These are phyloP conservation scores for Ptilorrhoa leucosticta DNA, from an alignment of 2,113 vertebrate genomes.

Conservation along the genomic window DNA sequence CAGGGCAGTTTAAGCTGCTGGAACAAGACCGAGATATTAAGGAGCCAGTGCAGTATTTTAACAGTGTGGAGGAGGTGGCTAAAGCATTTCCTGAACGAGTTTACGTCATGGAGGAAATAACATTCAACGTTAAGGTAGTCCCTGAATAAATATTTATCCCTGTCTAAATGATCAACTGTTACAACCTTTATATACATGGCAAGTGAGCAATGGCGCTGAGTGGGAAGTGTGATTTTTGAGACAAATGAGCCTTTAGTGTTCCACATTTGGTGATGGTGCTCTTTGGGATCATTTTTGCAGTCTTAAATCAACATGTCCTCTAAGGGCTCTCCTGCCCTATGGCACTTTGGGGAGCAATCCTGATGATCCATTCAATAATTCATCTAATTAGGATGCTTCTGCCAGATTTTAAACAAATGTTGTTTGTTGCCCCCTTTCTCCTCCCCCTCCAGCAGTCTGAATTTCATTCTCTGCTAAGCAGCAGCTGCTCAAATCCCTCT, in stretches of 20 bases:
- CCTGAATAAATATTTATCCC: constrained; percentile 73
- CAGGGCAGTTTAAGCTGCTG: constrained; percentile 98
- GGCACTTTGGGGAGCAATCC: neutral
- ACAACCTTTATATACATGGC: neutral
- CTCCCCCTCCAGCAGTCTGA: neutral
- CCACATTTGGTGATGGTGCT: neutral
- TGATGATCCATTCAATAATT: constrained; percentile 36
- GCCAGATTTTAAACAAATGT: constrained; percentile 59
- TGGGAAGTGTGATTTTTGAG: constrained; percentile 49
- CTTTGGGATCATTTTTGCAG: neutral
- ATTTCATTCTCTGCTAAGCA: constrained; percentile 43
- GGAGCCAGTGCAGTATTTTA: constrained; percentile 98
- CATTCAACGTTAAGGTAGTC: constrained; percentile 97
- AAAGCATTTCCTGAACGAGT: constrained; percentile 99
- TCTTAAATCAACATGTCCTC: neutral
- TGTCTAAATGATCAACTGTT: constrained; percentile 50
- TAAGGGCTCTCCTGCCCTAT: constrained; percentile 6
- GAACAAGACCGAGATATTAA: constrained; percentile 98
- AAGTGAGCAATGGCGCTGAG: neutral
- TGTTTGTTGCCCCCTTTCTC: constrained; percentile 40
- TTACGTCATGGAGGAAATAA: constrained; percentile 99
- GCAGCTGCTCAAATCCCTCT: constrained; percentile 61
- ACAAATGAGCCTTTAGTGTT: neutral
- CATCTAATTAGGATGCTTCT: constrained; percentile 33
- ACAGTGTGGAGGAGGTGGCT: constrained; percentile 98